A percentile compares a stretch with the other conserved stretches of the same genome.
Evolutionary conservation across 2,888 invertebrate genomes (phyloP).

Genomic region (Drosophila testacea): DNA sequence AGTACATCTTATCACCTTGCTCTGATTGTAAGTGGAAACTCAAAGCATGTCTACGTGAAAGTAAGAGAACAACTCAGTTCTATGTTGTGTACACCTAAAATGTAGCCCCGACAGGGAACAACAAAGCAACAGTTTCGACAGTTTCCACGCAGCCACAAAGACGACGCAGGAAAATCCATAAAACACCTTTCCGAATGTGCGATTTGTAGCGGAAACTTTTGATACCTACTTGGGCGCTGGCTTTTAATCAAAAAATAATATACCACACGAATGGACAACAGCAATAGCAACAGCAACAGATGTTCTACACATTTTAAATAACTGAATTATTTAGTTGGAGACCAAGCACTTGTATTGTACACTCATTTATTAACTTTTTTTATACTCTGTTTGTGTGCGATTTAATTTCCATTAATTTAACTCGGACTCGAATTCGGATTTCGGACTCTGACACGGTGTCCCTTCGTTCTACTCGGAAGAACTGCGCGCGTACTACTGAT

Average conservation of each 20-base stretch:
- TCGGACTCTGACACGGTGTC: slow-evolving; percentile 20
- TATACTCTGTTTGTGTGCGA: slow-evolving; percentile 31
- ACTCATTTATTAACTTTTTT: slow-evolving; percentile 27
- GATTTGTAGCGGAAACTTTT: slow-evolving; percentile 41
- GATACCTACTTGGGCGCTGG: slow-evolving; percentile 61
- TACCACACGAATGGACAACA: slow-evolving; percentile 1
- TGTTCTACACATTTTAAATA: slow-evolving; percentile 5
- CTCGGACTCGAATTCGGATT: slow-evolving; percentile 20
- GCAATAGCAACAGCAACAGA: not conserved
- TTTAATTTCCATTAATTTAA: slow-evolving; percentile 45
- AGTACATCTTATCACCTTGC: slow-evolving; percentile 14
- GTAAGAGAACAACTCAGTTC: slow-evolving; percentile 10
- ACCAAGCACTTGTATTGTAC: slow-evolving; percentile 6
- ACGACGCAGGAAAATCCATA: slow-evolving; percentile 61
- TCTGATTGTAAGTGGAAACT: slow-evolving; percentile 15
- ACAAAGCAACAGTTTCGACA: slow-evolving; percentile 70
- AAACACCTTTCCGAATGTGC: slow-evolving; percentile 50
- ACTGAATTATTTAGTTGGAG: not conserved
- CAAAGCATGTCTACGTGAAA: slow-evolving; percentile 22
- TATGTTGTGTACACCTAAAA: slow-evolving; percentile 56
- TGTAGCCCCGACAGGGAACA: slow-evolving; percentile 41
- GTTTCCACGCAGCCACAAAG: slow-evolving; percentile 44
- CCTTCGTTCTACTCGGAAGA: slow-evolving; percentile 60
- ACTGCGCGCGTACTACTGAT: slow-evolving; percentile 77
- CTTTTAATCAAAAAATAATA: slow-evolving; percentile 37